These are phyloP conservation scores for Pyrrhia umbra DNA, from an alignment of 2,888 invertebrate genomes.

Conservation along the genomic window DNA sequence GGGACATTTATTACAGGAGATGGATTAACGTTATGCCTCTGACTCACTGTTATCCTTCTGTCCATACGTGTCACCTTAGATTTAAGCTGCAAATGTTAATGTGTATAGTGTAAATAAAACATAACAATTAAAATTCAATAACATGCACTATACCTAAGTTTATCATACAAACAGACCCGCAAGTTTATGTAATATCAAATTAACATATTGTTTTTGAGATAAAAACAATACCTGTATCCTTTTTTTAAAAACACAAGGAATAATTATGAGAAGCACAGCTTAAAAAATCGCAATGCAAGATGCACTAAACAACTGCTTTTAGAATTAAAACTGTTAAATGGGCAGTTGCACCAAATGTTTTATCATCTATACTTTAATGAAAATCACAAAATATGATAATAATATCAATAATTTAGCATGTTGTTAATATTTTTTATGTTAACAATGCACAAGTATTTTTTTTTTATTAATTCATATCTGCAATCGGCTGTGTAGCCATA, in stretches of 20 bases:
- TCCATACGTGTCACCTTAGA: conserved; percentile 92
- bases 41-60: conserved; percentile 87
- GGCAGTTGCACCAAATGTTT: too few relatives aligned
- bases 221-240: background rate
- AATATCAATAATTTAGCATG: too few relatives aligned
- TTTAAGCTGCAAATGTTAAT: conserved; percentile 89
- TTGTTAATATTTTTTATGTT: too few relatives aligned
- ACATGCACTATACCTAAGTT: background rate
- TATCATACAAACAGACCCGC: background rate
- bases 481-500: too few relatives aligned
- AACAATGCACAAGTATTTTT: too few relatives aligned
- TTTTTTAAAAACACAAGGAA: background rate
- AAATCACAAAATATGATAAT: too few relatives aligned
- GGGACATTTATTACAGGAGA: conserved; percentile 72
- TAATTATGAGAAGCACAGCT: background rate
- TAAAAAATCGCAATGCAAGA: conserved; percentile 13
- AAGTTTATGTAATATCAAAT: conserved; percentile 5
- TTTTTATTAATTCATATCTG: too few relatives aligned
- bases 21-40: conserved; percentile 78
- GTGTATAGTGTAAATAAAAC: conserved; percentile 22
- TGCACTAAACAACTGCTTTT: background rate
- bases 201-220: background rate
- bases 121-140: background rate
- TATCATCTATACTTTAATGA: too few relatives aligned
- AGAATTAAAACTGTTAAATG: too few relatives aligned